phyloP scores from a whole-genome alignment of 2,797 vertebrate species.

The Acipenser transmontanus region DNA sequence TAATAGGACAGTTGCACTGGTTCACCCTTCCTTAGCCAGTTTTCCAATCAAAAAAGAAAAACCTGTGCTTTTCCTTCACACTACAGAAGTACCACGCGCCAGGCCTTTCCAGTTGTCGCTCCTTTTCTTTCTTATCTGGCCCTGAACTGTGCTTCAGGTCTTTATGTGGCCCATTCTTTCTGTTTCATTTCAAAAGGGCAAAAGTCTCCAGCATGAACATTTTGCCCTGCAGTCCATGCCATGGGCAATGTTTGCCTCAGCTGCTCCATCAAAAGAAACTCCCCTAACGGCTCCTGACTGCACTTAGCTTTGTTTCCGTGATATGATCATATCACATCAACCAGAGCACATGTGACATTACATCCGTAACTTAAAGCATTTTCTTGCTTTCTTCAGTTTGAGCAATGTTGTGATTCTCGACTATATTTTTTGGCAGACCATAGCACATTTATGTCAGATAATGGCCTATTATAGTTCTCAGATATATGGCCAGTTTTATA shows the following conservation, averaged over 20 bases:
- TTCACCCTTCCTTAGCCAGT: conserved; percentile 33
- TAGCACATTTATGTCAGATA: too few relatives aligned
- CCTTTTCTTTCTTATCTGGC: conserved; percentile 31
- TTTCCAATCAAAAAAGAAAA: conserved; percentile 44
- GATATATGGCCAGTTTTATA: too few relatives aligned
- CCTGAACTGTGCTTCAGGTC: conserved; percentile 32
- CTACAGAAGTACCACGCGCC: conserved; percentile 38
- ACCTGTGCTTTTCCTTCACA: conserved; percentile 57
- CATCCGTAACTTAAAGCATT: too few relatives aligned
- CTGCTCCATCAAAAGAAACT: conserved; percentile 81
- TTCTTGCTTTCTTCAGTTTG: too few relatives aligned
- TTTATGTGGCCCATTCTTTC: conserved; percentile 29
- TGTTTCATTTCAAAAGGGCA: conserved; percentile 87
- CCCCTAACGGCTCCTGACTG: conserved; percentile 92
- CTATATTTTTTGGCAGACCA: too few relatives aligned
- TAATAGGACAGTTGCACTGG: background rate
- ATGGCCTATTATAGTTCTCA: too few relatives aligned
- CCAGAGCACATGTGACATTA: conserved; percentile 80
- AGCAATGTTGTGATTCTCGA: too few relatives aligned
- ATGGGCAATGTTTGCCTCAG: conserved; percentile 83
- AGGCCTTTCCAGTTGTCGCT: conserved; percentile 37
- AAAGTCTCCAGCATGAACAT: conserved; percentile 66
- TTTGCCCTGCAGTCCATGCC: conserved; percentile 78
- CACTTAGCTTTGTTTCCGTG: conserved; percentile 92
- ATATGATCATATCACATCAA: conserved; percentile 92